A percentile compares a stretch with the other conserved stretches of the same genome.
phyloP scores from a whole-genome alignment of 1,140 invertebrate genomes.

The Drosophila pectinifera region DNA sequence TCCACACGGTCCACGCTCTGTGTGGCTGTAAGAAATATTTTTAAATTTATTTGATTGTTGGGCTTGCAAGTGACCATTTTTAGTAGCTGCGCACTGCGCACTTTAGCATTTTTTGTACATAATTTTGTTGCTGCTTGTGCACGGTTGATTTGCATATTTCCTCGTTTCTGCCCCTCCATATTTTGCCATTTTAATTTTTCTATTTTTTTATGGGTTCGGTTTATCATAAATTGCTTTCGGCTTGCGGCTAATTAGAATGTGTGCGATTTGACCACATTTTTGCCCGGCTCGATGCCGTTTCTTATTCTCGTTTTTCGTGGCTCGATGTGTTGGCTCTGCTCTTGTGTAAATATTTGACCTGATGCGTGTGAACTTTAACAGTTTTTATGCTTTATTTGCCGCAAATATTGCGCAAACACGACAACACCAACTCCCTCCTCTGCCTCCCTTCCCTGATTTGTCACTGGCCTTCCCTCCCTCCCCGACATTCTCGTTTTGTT shows the following conservation, averaged over 20 bases:
- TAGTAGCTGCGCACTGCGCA: slow-evolving; percentile 23
- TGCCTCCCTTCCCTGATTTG: not conserved
- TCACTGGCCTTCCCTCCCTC: not conserved
- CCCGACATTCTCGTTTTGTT: slow-evolving; percentile 51
- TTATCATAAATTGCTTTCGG: slow-evolving; percentile 74
- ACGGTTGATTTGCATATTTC: slow-evolving; percentile 28
- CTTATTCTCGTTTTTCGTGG: slow-evolving; percentile 16
- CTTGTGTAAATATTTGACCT: slow-evolving; percentile 82
- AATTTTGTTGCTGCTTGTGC: slow-evolving; percentile 6
- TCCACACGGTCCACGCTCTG: slow-evolving; percentile 62
- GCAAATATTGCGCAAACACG: slow-evolving; percentile 83
- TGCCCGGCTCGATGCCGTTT: slow-evolving; percentile 17
- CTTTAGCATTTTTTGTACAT: slow-evolving; percentile 35
- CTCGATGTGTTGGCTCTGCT: slow-evolving; percentile 41
- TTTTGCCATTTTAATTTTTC: slow-evolving; percentile 44
- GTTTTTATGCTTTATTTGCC: slow-evolving; percentile 84
- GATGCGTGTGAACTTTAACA: slow-evolving; percentile 82
- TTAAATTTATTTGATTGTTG: slow-evolving; percentile 42
- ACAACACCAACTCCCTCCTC: slow-evolving; percentile 13
- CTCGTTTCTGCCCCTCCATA: slow-evolving; percentile 4
- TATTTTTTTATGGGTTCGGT: slow-evolving; percentile 33
- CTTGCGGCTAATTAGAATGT: slow-evolving; percentile 54
- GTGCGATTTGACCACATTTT: slow-evolving; percentile 54
- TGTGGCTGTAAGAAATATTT: slow-evolving; percentile 40
- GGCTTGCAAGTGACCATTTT: slow-evolving; percentile 34